Evolutionary conservation across 1,140 invertebrate genomes (phyloP), one percentile per base, ranked within the genome.

Genomic region (Apis florea): DNA sequence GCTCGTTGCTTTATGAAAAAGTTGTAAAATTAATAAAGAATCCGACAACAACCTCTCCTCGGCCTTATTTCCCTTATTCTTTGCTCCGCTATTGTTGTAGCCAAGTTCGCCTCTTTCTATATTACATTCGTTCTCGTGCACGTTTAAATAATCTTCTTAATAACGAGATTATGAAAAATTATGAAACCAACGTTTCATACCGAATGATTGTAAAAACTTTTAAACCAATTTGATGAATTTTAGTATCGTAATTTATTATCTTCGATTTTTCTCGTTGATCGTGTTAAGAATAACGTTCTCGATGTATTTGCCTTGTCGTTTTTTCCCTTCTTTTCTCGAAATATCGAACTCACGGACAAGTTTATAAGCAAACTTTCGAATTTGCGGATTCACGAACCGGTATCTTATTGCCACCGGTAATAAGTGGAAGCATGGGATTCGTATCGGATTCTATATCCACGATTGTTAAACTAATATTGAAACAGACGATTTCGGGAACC

Each of bases 11-110:
- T 88, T 85, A 81, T 87, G 73, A 83, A 88, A 85, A 88, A 85
- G 83, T 88, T 86, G 78, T 85, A 85, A 88, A 88, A 88, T 88
- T 88, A 88, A 88, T 88, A 83, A 89, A 89, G 83, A 89, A 87
- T 82, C 59, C 67, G 13, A 26, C 61, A 15, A 61, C 24, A 15
- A 61, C 24, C 54, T 61, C 31, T 66, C 19, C n/a, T 58, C 56
- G 66, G 40, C 21, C 66, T 24, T n/a, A n/a, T n/a, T 61, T 31
- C 31, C 59, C 17, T 63, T 26, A 15, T 31, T 68, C 47, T 24
- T 53, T 53, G 1, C 9, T 24, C 13, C 17, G 5, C 31, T 40
- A 5, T 40, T 5, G 31, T 63, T n/a, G n/a, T n/a, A n/a, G 9
- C 12, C 59, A 12, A 24, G 1, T 1, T 63, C 5, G 26, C 11